Evolutionary conservation across 2,888 invertebrate species (phyloP), one percentile per base, ranked within the genome.

Genomic region (Scaptomyza flava): DNA sequence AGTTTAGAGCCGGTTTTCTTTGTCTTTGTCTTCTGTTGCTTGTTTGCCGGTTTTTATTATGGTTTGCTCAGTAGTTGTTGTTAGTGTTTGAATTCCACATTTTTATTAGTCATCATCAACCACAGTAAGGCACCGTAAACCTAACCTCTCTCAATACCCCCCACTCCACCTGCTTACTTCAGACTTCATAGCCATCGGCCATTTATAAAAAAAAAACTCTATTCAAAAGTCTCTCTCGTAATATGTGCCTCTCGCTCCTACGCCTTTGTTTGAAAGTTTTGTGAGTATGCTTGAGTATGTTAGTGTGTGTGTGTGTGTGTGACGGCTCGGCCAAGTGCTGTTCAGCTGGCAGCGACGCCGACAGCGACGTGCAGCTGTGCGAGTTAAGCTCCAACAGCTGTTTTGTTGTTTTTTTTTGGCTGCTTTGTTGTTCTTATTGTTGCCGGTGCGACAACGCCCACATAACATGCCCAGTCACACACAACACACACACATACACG

Each of bases 1-100:
- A 60, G 61, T 64, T 80, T 81, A 43, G 67, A 85, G 82, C 85
- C 82, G 82, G 85, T 84, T 81, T 81, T 81, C 83, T 81, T 78
- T 80, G 64, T 27, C 52, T n/a, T n/a, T 34, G 7, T 34, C 43
- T 42, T 27, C 27, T 53, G 57, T 41, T 41, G 7, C 38, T 8
- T 17, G 72, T 79, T 67, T 65, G 81, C 81, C 85, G 81, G 85
- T 78, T 78, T 69, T 75, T 75, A 53, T 78, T 73, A 56, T 75
- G 61, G 64, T 68, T 57, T 61, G 42, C 60, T 57, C 72, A 73
- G 57, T 48, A 54, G 52, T 60, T 73, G 56, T 57, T 79, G 66
- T 80, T 64, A 41, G 23, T 59, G 41, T 42, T 70, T 63, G 46
- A 53, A 61, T 20, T 20, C 33, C n/a, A 38, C 14, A 8, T 14